These are phyloP conservation scores for Apotomis turbidana DNA, from an alignment of 2,888 invertebrate genomes.

Conservation along the genomic window DNA sequence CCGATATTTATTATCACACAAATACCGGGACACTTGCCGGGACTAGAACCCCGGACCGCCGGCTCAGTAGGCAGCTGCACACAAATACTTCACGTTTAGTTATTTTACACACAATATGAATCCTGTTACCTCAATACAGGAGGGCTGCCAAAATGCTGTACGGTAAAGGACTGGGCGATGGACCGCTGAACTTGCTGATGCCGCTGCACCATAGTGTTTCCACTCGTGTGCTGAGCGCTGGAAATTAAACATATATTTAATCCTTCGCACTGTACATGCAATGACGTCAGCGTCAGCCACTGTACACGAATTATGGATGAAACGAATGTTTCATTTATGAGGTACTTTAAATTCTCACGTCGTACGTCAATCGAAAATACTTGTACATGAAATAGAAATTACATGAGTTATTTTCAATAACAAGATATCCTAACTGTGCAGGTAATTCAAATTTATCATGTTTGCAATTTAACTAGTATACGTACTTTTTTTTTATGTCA, in stretches of 20 bases:
- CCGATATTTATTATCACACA: too few relatives aligned
- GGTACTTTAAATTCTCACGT: conserved; percentile 19
- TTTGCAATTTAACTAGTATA: too few relatives aligned
- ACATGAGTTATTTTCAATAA: too few relatives aligned
- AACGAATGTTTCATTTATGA: conserved; percentile 37
- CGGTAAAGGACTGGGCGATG: conserved; percentile 76
- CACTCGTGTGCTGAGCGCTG: conserved; percentile 71
- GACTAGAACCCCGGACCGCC: too few relatives aligned
- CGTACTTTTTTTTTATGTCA: too few relatives aligned
- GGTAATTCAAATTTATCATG: too few relatives aligned
- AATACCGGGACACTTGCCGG: too few relatives aligned
- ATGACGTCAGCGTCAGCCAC: not conserved
- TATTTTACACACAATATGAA: too few relatives aligned
- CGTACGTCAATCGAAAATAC: not conserved
- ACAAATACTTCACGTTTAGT: too few relatives aligned
- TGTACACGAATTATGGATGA: conserved; percentile 14
- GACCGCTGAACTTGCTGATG: conserved; percentile 76
- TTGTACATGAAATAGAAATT: not conserved
- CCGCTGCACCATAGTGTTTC: conserved; percentile 65
- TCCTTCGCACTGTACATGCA: not conserved
- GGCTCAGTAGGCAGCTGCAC: too few relatives aligned
- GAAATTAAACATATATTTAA: conserved; percentile 32
- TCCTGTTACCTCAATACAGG: conserved; percentile 63
- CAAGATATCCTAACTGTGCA: too few relatives aligned
- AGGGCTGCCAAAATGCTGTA: conserved; percentile 76